phyloP scores from a whole-genome alignment of 2,888 invertebrate genomes.

The Empis livida region DNA sequence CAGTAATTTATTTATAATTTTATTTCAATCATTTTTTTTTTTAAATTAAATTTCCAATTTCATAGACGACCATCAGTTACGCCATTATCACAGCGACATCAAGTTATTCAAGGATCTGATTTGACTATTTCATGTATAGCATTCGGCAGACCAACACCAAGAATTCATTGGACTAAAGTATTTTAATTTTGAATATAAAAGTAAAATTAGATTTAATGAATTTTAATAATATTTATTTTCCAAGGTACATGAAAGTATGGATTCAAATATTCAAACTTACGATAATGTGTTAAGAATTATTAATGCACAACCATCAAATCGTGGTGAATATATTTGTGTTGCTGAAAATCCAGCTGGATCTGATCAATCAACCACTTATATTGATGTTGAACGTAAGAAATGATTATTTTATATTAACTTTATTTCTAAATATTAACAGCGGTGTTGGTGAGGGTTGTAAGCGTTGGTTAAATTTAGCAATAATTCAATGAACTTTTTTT shows the following conservation, averaged over 20 bases:
- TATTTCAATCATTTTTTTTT: neutral
- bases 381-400: conserved; percentile 75
- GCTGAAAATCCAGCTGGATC: conserved; percentile 48
- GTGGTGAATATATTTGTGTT: conserved; percentile 74
- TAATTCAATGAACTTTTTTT: too few relatives aligned
- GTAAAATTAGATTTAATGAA: neutral
- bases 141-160: conserved; percentile 59
- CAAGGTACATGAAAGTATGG: conserved; percentile 38
- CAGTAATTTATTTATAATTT: neutral
- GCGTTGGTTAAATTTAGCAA: too few relatives aligned
- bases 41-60: too few relatives aligned
- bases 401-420: neutral
- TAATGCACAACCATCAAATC: conserved; percentile 57
- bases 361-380: conserved; percentile 53
- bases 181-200: neutral
- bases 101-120: conserved; percentile 40
- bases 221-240: neutral
- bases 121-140: conserved; percentile 58
- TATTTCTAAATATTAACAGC: too few relatives aligned
- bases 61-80: conserved; percentile 18
- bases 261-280: conserved; percentile 46
- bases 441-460: too few relatives aligned
- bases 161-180: conserved; percentile 72
- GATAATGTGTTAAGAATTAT: conserved; percentile 53
- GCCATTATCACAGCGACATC: conserved; percentile 25